phyloP scores from a whole-genome alignment of 1,140 invertebrate genomes.

The Drosophila baimaii region DNA sequence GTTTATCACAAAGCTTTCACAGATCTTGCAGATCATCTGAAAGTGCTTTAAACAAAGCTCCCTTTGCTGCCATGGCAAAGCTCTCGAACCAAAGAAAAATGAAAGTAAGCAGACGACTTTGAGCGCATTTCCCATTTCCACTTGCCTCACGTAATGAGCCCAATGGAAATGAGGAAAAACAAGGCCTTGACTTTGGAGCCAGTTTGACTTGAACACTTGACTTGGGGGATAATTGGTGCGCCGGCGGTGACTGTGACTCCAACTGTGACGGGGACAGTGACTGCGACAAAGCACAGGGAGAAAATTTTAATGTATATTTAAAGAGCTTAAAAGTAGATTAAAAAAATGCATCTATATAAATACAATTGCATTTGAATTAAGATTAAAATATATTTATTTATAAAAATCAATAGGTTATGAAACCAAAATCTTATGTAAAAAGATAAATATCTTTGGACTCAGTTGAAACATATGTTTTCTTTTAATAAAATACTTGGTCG shows the following conservation, averaged over 20 bases:
- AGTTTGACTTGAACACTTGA: conserved; percentile 44
- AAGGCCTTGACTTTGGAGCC: conserved; percentile 59
- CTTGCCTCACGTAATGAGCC: conserved; percentile 47
- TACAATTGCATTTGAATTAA: too few relatives aligned
- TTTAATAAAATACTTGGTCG: too few relatives aligned
- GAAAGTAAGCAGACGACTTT: conserved; percentile 64
- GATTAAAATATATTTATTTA: too few relatives aligned
- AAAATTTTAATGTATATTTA: too few relatives aligned
- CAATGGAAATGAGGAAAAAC: conserved; percentile 65
- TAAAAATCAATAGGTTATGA: too few relatives aligned
- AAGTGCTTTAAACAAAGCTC: conserved; percentile 1
- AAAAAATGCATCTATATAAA: too few relatives aligned
- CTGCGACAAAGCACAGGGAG: conserved; percentile 3
- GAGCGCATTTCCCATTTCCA: conserved; percentile 26
- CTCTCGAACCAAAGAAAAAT: conserved; percentile 33
- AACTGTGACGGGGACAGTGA: conserved; percentile 40
- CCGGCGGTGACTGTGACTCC: conserved; percentile 16
- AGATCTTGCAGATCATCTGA: not conserved
- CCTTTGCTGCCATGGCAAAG: not conserved
- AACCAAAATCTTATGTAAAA: too few relatives aligned
- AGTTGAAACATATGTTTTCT: too few relatives aligned
- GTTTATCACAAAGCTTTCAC: not conserved
- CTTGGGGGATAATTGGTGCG: conserved; percentile 18
- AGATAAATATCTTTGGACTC: too few relatives aligned
- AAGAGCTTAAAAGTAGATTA: too few relatives aligned